Evolutionary conservation across 2,888 invertebrate species (phyloP).

Genomic region (Nymphalis c-album): DNA sequence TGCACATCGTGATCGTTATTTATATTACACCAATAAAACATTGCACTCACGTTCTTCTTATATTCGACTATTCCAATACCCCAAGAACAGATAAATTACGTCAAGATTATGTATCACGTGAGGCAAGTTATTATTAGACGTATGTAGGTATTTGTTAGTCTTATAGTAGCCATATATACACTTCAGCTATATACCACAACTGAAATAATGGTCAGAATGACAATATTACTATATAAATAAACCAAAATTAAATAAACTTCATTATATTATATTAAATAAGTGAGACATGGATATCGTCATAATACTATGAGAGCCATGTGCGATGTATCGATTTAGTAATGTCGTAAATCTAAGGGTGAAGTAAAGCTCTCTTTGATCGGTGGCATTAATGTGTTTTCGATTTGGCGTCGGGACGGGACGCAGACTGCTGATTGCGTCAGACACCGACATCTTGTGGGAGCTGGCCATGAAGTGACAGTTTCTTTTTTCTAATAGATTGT

Average conservation of each 20-base stretch:
- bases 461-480: constrained; percentile 58
- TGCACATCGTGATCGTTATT: constrained; percentile 41
- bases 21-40: constrained; percentile 38
- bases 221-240: not conserved
- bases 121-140: constrained; percentile 31
- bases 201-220: not conserved
- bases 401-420: constrained; percentile 65
- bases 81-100: constrained; percentile 33
- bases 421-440: constrained; percentile 71
- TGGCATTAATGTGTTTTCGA: constrained; percentile 72
- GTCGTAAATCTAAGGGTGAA: constrained; percentile 46
- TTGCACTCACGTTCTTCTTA: constrained; percentile 37
- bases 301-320: constrained; percentile 35
- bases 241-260: not conserved
- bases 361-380: constrained; percentile 74
- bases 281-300: constrained; percentile 18
- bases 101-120: constrained; percentile 39
- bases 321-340: constrained; percentile 37
- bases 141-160: constrained; percentile 3
- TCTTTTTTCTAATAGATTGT: constrained; percentile 60
- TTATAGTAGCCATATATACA: constrained; percentile 17
- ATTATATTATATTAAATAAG: constrained; percentile 10
- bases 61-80: constrained; percentile 30
- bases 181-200: too few relatives aligned
- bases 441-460: constrained; percentile 61